Base-by-base conservation (phyloP, 2,797 vertebrate genomes). In the Triplophysa bombifrons region DNA sequence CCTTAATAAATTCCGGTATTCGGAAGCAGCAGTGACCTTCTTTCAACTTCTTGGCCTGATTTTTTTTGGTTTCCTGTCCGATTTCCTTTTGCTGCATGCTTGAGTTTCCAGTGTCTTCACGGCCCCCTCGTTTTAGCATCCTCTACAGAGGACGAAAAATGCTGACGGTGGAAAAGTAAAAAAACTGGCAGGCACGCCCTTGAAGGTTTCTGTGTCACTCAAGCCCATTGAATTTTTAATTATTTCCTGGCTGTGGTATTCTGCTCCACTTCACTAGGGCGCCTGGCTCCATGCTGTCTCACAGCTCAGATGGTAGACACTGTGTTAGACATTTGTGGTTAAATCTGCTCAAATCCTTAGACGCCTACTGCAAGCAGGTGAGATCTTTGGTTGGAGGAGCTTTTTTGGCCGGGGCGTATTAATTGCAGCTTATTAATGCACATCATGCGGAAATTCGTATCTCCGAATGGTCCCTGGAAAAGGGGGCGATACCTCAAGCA, bases 171-270 rank as follows among this genome's bases (percentile, higher is more conserved):
- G 83, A 88, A 92, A 89, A 93, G 90, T 89, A 91, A 92, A 91
- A 92, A 92, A 92, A 91, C 72, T 85, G 92, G 91, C 85, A 83
- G 91, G 90, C 93, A 93, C 94, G 88, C 93, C 94, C 94, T 95
- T 92, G 93, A 93, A 94, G 94, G 92, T 94, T 94, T 95, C 92
- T 95, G 88, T 95, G 92, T 95, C 93, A 93, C 91, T 92, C 93
- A 86, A 89, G 91, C 86, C 90, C 90, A 92, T 93, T 95, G 93
- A 93, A 95, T 96, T 93, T 96, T 96, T 96, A 93, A 96, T 96
- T 86, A 88, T 94, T 95, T 95, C 94, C 94, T 95, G 85, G 77
- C 91, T 88, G 88, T 94, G 92, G 92, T 89, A 85, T 88, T 83
- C 84, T 85, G 84, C 88, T 86, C 80, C 79, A 84, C 88, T 77